These are phyloP conservation scores for Sthenelais limicola DNA, from an alignment of 2,888 invertebrate species.

Conservation along the genomic window DNA sequence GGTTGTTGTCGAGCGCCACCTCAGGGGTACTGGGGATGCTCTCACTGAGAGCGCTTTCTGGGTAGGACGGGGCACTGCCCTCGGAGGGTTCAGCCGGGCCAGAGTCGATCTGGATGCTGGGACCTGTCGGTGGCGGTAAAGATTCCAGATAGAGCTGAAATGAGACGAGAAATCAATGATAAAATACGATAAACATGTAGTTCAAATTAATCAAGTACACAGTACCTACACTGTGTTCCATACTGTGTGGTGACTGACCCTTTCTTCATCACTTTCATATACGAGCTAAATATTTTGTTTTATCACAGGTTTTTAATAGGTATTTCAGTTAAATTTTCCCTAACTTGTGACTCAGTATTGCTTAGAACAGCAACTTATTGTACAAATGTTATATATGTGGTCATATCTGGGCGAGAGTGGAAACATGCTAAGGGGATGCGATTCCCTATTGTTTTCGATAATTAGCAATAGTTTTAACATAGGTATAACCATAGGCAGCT, in stretches of 20 bases:
- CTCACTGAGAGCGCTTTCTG: conserved; percentile 48
- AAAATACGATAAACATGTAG: neutral
- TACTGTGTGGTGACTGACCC: neutral
- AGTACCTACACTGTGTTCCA: neutral
- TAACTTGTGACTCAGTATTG: too few species aligned
- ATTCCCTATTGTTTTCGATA: too few species aligned
- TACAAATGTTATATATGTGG: too few species aligned
- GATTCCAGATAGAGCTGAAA: conserved; percentile 35
- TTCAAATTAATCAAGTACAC: neutral
- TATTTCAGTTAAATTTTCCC: too few species aligned
- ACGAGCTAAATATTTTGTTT: too few species aligned
- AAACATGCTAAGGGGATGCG: too few species aligned
- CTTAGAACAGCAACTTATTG: too few species aligned
- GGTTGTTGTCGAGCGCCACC: conserved; percentile 36
- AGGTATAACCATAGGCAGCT: too few species aligned
- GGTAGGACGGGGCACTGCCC: conserved; percentile 43
- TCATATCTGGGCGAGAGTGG: too few species aligned
- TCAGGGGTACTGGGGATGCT: conserved; percentile 50
- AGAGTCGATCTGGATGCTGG: conserved; percentile 21
- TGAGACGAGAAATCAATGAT: too few species aligned
- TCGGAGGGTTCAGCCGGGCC: conserved; percentile 25
- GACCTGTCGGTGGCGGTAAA: conserved; percentile 28
- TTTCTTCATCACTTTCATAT: conserved; percentile 1
- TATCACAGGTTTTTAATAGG: too few species aligned
- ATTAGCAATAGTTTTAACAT: too few species aligned